Evolutionary conservation across 92 coral and sea anemone species (phyloP).

Genomic region (Phenganax subtilis): DNA sequence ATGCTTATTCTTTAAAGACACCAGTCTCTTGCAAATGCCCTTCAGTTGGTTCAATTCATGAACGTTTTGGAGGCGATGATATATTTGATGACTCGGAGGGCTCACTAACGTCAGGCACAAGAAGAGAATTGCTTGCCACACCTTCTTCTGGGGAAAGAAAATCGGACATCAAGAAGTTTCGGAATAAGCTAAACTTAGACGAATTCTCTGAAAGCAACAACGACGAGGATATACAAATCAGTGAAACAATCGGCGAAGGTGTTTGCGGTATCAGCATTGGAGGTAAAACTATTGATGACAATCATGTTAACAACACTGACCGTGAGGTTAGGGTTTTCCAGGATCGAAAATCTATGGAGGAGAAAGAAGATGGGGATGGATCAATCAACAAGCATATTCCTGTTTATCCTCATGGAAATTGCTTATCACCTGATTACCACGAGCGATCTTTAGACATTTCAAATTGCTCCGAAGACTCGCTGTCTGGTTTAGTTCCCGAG

Average conservation of each 20-base stretch:
- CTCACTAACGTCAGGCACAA: neutral
- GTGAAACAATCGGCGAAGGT: neutral
- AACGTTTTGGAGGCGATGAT: neutral
- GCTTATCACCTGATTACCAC: neutral
- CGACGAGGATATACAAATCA: neutral
- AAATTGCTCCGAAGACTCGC: constrained; percentile 35
- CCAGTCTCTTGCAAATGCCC: neutral
- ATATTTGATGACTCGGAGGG: neutral
- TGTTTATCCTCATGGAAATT: neutral
- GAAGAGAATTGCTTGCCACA: neutral
- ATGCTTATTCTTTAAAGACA: neutral
- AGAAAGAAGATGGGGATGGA: neutral
- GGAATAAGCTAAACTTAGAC: constrained; percentile 20
- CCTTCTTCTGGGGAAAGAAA: constrained; percentile 1
- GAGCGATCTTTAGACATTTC: constrained; percentile 14
- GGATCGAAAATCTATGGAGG: neutral
- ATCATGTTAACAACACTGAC: neutral
- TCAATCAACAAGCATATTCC: neutral
- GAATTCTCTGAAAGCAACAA: neutral
- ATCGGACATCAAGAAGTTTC: constrained; percentile 10
- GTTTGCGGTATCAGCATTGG: neutral
- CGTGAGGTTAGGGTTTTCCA: neutral
- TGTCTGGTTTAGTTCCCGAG: constrained; percentile 16
- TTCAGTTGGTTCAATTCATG: neutral
- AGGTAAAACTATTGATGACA: neutral